Evolutionary conservation across 2,797 vertebrate species (phyloP).

Genomic region (Petrocephalus sullivani): DNA sequence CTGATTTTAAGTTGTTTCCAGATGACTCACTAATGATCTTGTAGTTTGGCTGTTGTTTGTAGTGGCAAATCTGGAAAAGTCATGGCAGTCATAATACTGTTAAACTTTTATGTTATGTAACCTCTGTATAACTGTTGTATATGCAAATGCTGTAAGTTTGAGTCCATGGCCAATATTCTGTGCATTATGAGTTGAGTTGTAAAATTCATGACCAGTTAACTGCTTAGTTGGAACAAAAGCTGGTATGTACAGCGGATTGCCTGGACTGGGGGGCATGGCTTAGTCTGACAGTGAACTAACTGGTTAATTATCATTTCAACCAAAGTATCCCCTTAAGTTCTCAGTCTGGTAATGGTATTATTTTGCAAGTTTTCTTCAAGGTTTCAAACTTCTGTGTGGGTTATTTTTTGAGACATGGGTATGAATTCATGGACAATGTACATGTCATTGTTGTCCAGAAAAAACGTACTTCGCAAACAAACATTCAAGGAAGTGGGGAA

Average conservation of each 20-base stretch:
- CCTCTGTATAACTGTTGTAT: neutral
- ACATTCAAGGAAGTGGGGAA: neutral
- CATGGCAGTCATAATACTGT: neutral
- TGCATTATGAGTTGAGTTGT: neutral
- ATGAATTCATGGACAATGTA: neutral
- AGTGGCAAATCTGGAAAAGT: neutral
- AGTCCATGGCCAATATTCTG: neutral
- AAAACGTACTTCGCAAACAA: neutral
- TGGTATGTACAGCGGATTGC: neutral
- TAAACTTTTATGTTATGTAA: neutral
- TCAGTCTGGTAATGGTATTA: too few relatives aligned
- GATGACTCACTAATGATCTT: neutral
- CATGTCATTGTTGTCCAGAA: neutral
- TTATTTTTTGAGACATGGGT: neutral
- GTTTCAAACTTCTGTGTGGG: neutral
- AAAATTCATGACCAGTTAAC: neutral
- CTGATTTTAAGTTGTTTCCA: neutral
- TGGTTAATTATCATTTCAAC: neutral
- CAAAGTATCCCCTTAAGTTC: neutral
- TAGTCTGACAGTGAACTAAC: neutral
- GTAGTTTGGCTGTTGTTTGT: neutral
- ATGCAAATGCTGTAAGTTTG: neutral
- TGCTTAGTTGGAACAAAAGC: neutral
- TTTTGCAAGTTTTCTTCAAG: neutral
- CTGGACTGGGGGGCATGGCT: neutral